These are phyloP conservation scores for Lasioglossum pauxillum DNA, from an alignment of 2,888 invertebrate genomes.

Conservation along the genomic window DNA sequence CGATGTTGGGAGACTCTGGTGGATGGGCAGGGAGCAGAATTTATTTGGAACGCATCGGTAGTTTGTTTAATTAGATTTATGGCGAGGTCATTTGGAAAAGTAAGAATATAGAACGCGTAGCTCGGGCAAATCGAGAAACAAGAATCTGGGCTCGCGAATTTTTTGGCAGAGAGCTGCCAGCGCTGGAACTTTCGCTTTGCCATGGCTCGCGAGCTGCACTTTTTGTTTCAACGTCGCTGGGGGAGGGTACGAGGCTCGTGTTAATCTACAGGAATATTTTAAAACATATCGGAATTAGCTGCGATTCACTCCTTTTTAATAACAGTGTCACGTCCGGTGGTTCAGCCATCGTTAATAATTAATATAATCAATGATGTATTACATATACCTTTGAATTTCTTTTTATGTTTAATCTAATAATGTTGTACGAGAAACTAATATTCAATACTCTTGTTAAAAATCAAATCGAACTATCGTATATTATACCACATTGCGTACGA, in stretches of 20 bases:
- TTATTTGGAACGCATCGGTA: slow-evolving; percentile 24
- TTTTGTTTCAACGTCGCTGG: neutral
- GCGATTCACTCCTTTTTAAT: no score
- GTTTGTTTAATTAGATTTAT: slow-evolving; percentile 53
- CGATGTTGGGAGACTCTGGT: slow-evolving; percentile 3
- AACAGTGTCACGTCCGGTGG: no score
- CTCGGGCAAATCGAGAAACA: slow-evolving; percentile 21
- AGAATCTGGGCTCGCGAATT: slow-evolving; percentile 11
- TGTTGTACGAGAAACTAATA: no score
- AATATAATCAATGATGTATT: no score
- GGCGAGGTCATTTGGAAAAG: slow-evolving; percentile 13
- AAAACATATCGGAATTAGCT: neutral
- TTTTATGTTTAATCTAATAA: no score
- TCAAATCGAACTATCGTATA: no score
- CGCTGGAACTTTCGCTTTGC: slow-evolving; percentile 23
- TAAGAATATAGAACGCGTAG: slow-evolving; percentile 21
- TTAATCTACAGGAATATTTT: neutral
- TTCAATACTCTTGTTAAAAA: no score
- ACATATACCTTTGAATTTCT: no score
- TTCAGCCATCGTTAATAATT: no score
- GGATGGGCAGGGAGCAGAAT: neutral
- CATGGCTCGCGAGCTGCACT: neutral
- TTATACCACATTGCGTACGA: no score
- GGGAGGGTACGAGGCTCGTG: neutral
- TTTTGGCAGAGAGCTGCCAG: neutral